These are phyloP conservation scores for Lysandra bellargus DNA, from an alignment of 2,888 invertebrate genomes.

Conservation along the genomic window DNA sequence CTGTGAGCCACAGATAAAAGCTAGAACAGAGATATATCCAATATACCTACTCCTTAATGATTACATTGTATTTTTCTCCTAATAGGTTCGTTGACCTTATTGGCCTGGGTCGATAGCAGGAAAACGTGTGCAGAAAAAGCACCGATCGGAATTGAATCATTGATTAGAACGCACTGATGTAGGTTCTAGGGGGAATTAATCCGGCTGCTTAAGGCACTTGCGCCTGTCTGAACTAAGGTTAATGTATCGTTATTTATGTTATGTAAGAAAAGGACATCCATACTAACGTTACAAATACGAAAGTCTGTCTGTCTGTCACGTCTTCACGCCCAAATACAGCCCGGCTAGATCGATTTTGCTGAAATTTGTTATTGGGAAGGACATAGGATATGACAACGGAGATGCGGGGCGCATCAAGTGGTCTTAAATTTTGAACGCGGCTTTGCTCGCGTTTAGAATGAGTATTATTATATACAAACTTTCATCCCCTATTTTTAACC, in stretches of 20 bases:
- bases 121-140: conserved; percentile 31
- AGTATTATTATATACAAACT: too few relatives aligned
- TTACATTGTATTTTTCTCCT: conserved; percentile 3
- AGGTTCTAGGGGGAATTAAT: conserved; percentile 31
- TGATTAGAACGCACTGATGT: conserved; percentile 32
- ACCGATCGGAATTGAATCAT: conserved; percentile 29
- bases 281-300: too few relatives aligned
- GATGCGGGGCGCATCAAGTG: too few relatives aligned
- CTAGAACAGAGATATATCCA: neutral
- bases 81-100: conserved; percentile 17
- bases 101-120: conserved; percentile 31
- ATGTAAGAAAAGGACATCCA: neutral
- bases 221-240: neutral
- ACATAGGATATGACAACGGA: too few relatives aligned
- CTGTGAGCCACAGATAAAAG: too few relatives aligned
- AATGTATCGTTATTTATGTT: neutral
- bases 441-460: too few relatives aligned
- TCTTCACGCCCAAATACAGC: too few relatives aligned
- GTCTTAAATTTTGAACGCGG: too few relatives aligned
- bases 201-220: neutral
- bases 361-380: too few relatives aligned
- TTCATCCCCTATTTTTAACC: too few relatives aligned
- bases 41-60: neutral
- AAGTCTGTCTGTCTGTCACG: too few relatives aligned
- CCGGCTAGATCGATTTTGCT: too few relatives aligned